Percentiles rank a stretch among this genome's conserved stretches.
These are phyloP conservation scores for Alcedo quadribrachys DNA, from an alignment of 2,797 vertebrate species.

Conservation along the genomic window DNA sequence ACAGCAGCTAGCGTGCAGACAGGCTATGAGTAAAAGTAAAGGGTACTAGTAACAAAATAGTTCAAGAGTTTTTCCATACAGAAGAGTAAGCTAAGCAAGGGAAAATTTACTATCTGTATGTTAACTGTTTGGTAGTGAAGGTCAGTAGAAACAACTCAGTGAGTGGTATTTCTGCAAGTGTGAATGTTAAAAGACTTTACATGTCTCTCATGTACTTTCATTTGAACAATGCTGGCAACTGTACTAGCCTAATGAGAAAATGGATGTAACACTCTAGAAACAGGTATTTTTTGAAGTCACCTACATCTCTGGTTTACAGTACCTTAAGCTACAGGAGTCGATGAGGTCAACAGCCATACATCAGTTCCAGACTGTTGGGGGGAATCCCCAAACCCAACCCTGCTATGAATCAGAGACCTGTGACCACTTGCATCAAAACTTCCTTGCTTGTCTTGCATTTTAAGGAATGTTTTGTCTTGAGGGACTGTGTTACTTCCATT, in stretches of 20 bases:
- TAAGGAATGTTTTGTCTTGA: background rate
- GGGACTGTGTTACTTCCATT: background rate
- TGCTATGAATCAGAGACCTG: background rate
- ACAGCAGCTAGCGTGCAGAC: accelerated
- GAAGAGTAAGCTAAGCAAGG: background rate
- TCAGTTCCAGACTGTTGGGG: background rate
- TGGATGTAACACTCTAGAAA: background rate
- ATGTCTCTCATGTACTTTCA: background rate
- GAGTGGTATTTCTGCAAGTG: background rate
- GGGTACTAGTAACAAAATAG: background rate
- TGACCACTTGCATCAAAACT: background rate
- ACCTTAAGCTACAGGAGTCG: background rate
- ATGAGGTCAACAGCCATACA: background rate
- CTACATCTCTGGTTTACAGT: background rate
- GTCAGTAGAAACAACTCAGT: background rate
- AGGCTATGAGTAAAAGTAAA: background rate
- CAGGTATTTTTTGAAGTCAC: accelerated
- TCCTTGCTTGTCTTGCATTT: background rate
- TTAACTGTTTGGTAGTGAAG: background rate
- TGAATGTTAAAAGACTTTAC: background rate
- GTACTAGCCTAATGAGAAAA: background rate
- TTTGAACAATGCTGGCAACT: background rate
- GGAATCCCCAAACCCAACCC: background rate
- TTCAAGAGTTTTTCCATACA: background rate
- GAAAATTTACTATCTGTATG: background rate